Base-by-base conservation (phyloP, 2,113 vertebrate species). In the Acanthisitta chloris region DNA sequence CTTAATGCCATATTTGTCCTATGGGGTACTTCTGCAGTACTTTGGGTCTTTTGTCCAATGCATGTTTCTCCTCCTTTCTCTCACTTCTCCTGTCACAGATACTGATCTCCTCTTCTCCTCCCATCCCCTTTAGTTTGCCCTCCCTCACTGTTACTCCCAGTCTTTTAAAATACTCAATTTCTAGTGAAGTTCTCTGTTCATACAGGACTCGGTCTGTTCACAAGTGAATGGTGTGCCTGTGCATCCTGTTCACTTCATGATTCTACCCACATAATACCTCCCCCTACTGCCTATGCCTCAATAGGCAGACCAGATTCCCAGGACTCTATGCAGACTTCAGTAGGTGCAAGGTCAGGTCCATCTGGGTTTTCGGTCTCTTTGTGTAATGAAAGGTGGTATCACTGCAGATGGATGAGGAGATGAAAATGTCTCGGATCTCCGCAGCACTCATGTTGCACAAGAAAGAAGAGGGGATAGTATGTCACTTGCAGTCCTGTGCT, bases 71-170 rank as follows among this genome's bases (percentile, higher is more conserved):
- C 66, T 15, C 31, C 14, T 77, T 84, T 66, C 29, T 91, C 11
- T 67, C 6, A 4, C 0, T 5, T 80, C 7, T 76, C 2, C 16
- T 33, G 5, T 76, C 21, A 24, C 6, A 14, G 54, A 1, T 61
- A 25, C 67, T 74, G 8, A 58, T 38, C 16, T 72, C 4, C 12
- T 33, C 8, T 58, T n/a, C n/a, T n/a, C n/a, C 9, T 10, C 1
- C 2, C 5, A 25, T 0, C 2, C 4, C 16, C 1, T 8, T 34
- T 36, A 24, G 14, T 45, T 48, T 33, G 8, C 13, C 3, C 4
- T 15, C 10, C 3, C 6, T 4, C 4, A 3, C 24, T 79, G 54
- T 73, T 54, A 36, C 10, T 10, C 9, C 3, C 6, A 57, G 6
- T 43, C 18, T 33, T 38, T 71, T 43, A 25, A 58, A 38, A 18